A percentile compares a stretch with the other conserved stretches of the same genome.
These are phyloP conservation scores for Magallana ariakensis DNA, from an alignment of 1,140 invertebrate genomes.

Conservation along the genomic window DNA sequence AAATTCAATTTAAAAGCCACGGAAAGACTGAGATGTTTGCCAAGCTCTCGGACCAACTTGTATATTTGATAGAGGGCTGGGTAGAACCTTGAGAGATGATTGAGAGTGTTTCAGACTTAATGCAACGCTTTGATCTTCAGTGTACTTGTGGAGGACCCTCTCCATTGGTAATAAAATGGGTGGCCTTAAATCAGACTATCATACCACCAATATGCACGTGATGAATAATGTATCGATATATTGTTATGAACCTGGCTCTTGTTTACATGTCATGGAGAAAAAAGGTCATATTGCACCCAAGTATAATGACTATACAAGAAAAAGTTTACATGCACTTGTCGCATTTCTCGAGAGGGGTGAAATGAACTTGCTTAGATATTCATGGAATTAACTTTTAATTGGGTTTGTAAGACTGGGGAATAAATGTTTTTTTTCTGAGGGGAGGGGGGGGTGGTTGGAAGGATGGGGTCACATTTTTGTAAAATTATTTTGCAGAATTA, in stretches of 20 bases:
- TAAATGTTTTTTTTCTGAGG: no score
- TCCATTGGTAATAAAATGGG: constrained; percentile 21
- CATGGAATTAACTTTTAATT: no score
- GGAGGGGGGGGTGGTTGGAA: no score
- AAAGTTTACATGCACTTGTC: constrained; percentile 18
- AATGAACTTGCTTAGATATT: no score
- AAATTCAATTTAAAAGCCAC: constrained; percentile 15
- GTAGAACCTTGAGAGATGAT: constrained; percentile 17
- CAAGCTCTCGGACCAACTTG: constrained; percentile 1
- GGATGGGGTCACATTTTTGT: no score
- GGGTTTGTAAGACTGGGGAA: no score
- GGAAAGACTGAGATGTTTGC: constrained; percentile 16
- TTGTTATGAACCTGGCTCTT: constrained; percentile 5
- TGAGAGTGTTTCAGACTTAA: constrained; percentile 20
- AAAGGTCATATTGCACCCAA: not conserved
- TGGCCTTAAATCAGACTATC: not conserved
- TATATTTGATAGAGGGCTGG: constrained; percentile 10
- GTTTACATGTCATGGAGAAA: not conserved
- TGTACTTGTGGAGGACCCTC: not conserved
- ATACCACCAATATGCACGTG: not conserved
- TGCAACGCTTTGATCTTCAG: constrained; percentile 14
- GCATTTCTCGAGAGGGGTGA: not conserved
- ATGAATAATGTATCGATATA: constrained; percentile 19
- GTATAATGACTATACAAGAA: not conserved
- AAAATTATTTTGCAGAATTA: no score